A percentile compares a stretch with the other conserved stretches of the same genome.
Evolutionary conservation across 1,140 invertebrate species (phyloP).

Genomic region (Rhopalosiphum maidis): DNA sequence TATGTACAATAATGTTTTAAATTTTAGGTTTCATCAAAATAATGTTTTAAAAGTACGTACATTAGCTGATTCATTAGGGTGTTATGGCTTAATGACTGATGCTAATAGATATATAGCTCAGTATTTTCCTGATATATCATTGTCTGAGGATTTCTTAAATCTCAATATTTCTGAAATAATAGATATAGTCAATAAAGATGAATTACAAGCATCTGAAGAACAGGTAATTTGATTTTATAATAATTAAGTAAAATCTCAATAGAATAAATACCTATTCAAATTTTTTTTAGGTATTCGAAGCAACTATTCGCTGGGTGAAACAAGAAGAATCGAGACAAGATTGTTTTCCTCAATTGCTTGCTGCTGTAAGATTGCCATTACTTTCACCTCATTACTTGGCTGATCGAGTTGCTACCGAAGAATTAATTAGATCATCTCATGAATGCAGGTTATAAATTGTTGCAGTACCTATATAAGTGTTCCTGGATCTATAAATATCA

Average conservation of each 20-base stretch:
- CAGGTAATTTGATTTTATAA: slow-evolving; percentile 64
- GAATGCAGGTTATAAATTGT: slow-evolving; percentile 70
- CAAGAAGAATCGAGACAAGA: slow-evolving; percentile 69
- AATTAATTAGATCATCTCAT: slow-evolving; percentile 77
- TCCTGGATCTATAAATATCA: background rate
- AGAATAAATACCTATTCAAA: background rate
- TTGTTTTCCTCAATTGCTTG: slow-evolving; percentile 75
- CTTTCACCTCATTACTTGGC: slow-evolving; percentile 83
- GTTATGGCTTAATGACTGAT: slow-evolving; percentile 73
- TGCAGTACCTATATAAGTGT: background rate
- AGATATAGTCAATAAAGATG: slow-evolving; percentile 78
- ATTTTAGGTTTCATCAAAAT: slow-evolving; percentile 76
- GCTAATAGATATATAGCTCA: slow-evolving; percentile 84
- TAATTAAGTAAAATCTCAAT: background rate
- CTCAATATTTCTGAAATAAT: slow-evolving; percentile 72
- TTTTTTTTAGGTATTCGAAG: slow-evolving; percentile 73
- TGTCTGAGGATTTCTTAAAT: slow-evolving; percentile 79
- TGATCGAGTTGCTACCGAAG: slow-evolving; percentile 84
- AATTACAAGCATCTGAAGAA: slow-evolving; percentile 77
- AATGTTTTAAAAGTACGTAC: slow-evolving; percentile 84
- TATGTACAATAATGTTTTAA: background rate
- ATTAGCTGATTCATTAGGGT: slow-evolving; percentile 85
- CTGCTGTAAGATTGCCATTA: slow-evolving; percentile 80
- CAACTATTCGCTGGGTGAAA: slow-evolving; percentile 83
- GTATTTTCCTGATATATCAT: slow-evolving; percentile 81